phyloP scores from a whole-genome alignment of 2,888 invertebrate species.

The Onchidella celtica region DNA sequence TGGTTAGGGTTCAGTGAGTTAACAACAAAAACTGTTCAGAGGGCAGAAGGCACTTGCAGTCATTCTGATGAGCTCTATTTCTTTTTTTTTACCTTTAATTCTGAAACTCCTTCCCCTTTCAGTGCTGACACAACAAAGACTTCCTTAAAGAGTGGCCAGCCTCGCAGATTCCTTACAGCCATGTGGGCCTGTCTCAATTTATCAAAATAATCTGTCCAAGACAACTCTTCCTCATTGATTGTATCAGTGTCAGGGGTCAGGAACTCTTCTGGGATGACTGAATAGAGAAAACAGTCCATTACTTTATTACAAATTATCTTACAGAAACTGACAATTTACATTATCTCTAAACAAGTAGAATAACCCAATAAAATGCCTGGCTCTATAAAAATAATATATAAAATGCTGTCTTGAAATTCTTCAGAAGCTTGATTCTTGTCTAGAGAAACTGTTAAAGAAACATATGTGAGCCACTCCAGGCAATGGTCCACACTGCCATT shows the following conservation, averaged over 20 bases:
- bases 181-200: slow-evolving; percentile 59
- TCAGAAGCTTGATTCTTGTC: too few species aligned
- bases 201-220: slow-evolving; percentile 56
- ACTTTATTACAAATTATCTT: too few species aligned
- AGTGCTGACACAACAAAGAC: slow-evolving; percentile 96
- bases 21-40: too few species aligned
- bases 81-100: slow-evolving; percentile 83
- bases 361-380: too few species aligned
- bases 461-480: too few species aligned
- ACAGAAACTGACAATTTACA: not conserved
- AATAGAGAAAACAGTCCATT: not conserved
- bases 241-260: slow-evolving; percentile 14
- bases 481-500: too few species aligned
- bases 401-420: too few species aligned
- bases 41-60: too few species aligned
- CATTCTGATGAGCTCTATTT: too few species aligned
- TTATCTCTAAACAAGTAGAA: not conserved
- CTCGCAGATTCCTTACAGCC: slow-evolving; percentile 75
- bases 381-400: too few species aligned
- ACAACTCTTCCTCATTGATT: slow-evolving; percentile 16
- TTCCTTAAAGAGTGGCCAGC: slow-evolving; percentile 90
- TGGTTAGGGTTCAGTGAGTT: too few species aligned
- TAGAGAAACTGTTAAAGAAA: too few species aligned
- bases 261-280: slow-evolving; percentile 27
- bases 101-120: slow-evolving; percentile 87